These are phyloP conservation scores for Troides aeacus DNA, from an alignment of 2,888 invertebrate species.

Conservation along the genomic window DNA sequence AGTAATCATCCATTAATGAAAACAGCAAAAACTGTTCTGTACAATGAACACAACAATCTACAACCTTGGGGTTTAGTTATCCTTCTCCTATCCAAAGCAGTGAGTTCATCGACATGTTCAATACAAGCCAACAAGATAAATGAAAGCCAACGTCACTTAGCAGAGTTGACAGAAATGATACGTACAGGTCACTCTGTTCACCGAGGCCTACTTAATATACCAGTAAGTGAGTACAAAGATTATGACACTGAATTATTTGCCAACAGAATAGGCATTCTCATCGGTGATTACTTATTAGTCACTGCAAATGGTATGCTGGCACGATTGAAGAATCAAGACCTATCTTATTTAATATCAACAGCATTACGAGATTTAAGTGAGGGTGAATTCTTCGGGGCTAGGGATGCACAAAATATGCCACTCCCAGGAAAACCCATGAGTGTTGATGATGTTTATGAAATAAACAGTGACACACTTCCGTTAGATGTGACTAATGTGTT, in stretches of 20 bases:
- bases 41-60: conserved; percentile 90
- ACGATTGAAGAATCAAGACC: conserved; percentile 83
- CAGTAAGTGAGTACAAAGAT: conserved; percentile 69
- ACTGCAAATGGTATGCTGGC: conserved; percentile 91
- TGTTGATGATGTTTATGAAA: conserved; percentile 47
- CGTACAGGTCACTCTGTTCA: conserved; percentile 92
- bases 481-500: conserved; percentile 59
- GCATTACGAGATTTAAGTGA: conserved; percentile 90
- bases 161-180: conserved; percentile 92
- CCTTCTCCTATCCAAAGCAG: conserved; percentile 88
- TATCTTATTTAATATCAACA: conserved; percentile 89
- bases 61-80: conserved; percentile 93
- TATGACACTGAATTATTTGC: conserved; percentile 89
- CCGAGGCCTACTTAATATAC: conserved; percentile 77
- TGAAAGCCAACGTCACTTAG: conserved; percentile 71
- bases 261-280: conserved; percentile 92
- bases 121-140: conserved; percentile 80
- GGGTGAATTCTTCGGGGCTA: conserved; percentile 88
- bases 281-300: conserved; percentile 91
- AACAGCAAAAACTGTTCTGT: conserved; percentile 90
- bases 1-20: conserved; percentile 92
- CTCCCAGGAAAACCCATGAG: conserved; percentile 81
- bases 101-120: conserved; percentile 76
- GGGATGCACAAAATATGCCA: conserved; percentile 87
- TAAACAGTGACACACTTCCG: conserved; percentile 61